Base-by-base conservation (phyloP, 2,888 invertebrate species). In the Archips crataeganus region DNA sequence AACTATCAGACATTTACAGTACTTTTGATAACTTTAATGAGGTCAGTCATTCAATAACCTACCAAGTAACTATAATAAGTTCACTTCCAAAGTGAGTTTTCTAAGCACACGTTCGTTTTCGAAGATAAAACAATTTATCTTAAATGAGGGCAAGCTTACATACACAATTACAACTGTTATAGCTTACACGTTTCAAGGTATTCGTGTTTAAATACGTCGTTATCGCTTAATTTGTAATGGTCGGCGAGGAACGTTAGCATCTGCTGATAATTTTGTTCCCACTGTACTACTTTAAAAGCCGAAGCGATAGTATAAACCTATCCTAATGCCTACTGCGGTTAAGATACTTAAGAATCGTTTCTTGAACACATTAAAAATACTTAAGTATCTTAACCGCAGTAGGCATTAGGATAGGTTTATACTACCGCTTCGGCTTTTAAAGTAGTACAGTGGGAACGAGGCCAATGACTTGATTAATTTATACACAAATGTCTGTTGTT, bases 171-270 rank as follows among this genome's bases (percentile, higher is more conserved):
- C 2, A 32, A 45, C 47, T 45, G 23, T 45, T 45, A 11, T 62
- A 62, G n/a, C 32, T 62, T 34, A 49, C 34, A 13, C 64, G n/a
- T 32, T 49, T 34, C 13, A 45, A 32, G 49, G 42, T 61, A 57
- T 62, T 23, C 47, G 15, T 61, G 23, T 64, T 64, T 68, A 23
- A 13, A 61, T n/a, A 54, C 42, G 32, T 15, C 11, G 59, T 73
- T 73, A 73, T 62, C 68, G 32, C 42, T 15, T 60, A 57, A 70
- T 57, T 69, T 23, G 68, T 59, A 64, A 73, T 60, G 63, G 72
- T 39, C 23, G 57, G 62, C 10, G 65, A 32, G 9, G 61, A 42
- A 39, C 68, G 49, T 49, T 32, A 36, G 65, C 59, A 49, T 64
- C 59, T 47, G 51, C 73, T 63, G 73, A 73, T 73, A 73, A 68